phyloP scores from a whole-genome alignment of 2,888 invertebrate genomes.

The Acrocera orbiculus region DNA sequence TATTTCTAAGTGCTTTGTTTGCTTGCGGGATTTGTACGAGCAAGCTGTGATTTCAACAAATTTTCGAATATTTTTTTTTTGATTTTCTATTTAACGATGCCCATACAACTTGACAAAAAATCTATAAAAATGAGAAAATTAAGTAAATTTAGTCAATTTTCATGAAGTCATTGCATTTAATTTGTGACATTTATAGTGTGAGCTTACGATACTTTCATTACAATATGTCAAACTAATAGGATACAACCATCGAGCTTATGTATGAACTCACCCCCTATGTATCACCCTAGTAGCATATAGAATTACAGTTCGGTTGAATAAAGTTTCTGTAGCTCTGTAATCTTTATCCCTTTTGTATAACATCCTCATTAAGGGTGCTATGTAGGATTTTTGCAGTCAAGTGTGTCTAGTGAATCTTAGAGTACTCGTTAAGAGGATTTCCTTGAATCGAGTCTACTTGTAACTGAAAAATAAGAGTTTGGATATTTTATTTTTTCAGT shows the following conservation, averaged over 20 bases:
- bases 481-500: too few relatives aligned
- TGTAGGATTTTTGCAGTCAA: conserved; percentile 7
- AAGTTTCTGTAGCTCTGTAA: too few relatives aligned
- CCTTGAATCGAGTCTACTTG: too few relatives aligned
- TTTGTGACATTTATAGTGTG: neutral
- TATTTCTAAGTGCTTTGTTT: conserved; percentile 3
- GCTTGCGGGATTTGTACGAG: neutral
- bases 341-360: too few relatives aligned
- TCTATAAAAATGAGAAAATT: conserved; percentile 1
- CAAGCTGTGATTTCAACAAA: too few relatives aligned
- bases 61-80: too few relatives aligned
- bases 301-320: too few relatives aligned
- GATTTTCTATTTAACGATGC: too few relatives aligned
- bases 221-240: conserved; percentile 3
- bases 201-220: conserved; percentile 4
- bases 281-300: too few relatives aligned
- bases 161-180: neutral
- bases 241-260: neutral
- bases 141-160: neutral
- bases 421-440: too few relatives aligned
- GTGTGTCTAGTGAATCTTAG: conserved; percentile 1
- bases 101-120: too few relatives aligned
- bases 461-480: too few relatives aligned
- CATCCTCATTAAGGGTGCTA: conserved; percentile 14
- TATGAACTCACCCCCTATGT: neutral